Conservation (phyloP, 2,797 vertebrate genomes). For the Falco peregrinus region DNA sequence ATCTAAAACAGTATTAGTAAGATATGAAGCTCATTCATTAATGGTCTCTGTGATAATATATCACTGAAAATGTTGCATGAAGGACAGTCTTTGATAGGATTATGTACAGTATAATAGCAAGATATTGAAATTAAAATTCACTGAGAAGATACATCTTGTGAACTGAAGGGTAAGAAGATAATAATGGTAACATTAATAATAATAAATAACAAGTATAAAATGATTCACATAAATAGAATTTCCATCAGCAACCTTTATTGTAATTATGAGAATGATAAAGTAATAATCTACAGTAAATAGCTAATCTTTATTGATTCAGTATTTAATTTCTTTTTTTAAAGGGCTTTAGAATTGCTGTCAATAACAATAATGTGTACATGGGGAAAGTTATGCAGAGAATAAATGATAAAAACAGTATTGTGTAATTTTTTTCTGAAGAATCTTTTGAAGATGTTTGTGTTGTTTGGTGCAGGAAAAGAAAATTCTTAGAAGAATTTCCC, state of each 20-base stretch:
- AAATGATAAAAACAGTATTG: constrained; percentile 33
- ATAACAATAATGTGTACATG: constrained; percentile 71
- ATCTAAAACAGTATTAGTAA: constrained; percentile 92
- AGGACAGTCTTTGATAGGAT: constrained; percentile 92
- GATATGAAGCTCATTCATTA: constrained; percentile 92
- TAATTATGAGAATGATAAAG: constrained; percentile 86
- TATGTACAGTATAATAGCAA: constrained; percentile 89
- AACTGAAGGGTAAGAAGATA: constrained; percentile 83
- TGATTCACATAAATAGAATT: constrained; percentile 88
- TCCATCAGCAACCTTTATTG: constrained; percentile 85
- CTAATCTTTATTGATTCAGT: constrained; percentile 88
- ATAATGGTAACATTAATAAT: constrained; percentile 84
- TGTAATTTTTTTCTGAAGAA: constrained; percentile 56
- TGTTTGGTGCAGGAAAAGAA: constrained; percentile 34
- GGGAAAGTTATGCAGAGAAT: constrained; percentile 36
- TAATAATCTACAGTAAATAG: constrained; percentile 90
- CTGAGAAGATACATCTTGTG: constrained; percentile 84
- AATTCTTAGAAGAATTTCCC: constrained; percentile 44
- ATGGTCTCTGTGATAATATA: constrained; percentile 87
- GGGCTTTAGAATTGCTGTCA: constrained; percentile 74
- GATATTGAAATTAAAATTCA: constrained; percentile 93
- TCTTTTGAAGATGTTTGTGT: constrained; percentile 56
- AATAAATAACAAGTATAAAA: constrained; percentile 93
- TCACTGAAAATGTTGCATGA: constrained; percentile 92
- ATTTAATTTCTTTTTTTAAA: constrained; percentile 76